Base-by-base conservation (phyloP, 2,113 vertebrate species). In the Channa argus region DNA sequence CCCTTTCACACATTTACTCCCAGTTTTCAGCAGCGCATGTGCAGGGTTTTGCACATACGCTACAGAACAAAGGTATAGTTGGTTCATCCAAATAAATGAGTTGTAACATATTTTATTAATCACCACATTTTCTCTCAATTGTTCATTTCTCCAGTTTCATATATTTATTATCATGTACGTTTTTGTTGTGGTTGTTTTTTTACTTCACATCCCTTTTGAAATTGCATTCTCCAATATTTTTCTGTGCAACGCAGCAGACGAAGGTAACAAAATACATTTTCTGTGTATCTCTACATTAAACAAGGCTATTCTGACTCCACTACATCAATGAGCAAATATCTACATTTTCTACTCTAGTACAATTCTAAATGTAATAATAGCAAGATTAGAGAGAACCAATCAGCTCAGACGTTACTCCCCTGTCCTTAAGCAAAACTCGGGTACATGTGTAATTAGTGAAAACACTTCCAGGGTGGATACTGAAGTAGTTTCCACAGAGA, bases 101-200 rank as follows among this genome's bases (percentile, higher is more conserved):
- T 89, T 93, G 90, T 94, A 91, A 90, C 81, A 89, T 94, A 90
- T 94, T 93, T 71, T 58, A 75, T 66, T 47, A 52, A 68, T 44
- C 46, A 53, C 12, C 4, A 62, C 53, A 68, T 58, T 74, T 74
- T 59, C 7, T 72, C 34, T 36, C 33, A 65, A 61, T 45, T 5
- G 49, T 74, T 66, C 58, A 24, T 34, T 54, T 62, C 84, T 63
- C 13, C 15, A 46, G 63, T 74, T 72, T 64, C 59, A 49, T 73
- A 55, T 93, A 90, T 93, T 92, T 93, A 93, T 92, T 84, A 62
- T 64, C 55, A 67, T 61, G 14, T 66, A 58, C 64, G 61, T 77
- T 77, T 81, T 74, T 76, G n/a, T 41, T 62, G 52, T 70, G 50
- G 39, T 47, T 38, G 45, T 13, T 83, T 80, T 86, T 78, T 24